Evolutionary conservation across 2,888 invertebrate species (phyloP).

Genomic region (Bursaphelenchus okinawaensis): DNA sequence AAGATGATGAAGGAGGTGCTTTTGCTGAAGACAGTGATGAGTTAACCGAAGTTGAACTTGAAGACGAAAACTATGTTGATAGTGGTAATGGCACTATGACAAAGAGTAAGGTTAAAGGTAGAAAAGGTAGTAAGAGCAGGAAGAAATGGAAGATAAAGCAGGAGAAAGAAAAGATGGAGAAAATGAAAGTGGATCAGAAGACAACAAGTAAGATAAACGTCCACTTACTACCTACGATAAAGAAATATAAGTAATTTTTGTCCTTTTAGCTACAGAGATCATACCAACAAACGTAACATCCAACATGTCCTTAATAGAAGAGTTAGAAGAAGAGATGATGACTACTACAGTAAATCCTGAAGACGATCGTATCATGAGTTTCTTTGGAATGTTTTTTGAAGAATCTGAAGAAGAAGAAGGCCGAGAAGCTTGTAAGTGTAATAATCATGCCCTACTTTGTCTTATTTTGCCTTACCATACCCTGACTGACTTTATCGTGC

Average conservation of each 20-base stretch:
- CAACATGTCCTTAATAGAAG: neutral
- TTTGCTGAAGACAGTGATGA: neutral
- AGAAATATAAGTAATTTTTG: no score
- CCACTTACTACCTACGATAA: no score
- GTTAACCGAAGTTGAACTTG: neutral
- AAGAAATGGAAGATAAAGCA: neutral
- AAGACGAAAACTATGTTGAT: neutral
- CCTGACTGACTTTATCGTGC: neutral
- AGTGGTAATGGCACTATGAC: neutral
- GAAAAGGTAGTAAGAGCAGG: neutral
- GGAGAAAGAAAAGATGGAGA: neutral
- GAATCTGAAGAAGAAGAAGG: conserved; percentile 1
- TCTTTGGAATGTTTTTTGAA: conserved; percentile 4
- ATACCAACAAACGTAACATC: neutral
- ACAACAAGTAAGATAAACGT: neutral
- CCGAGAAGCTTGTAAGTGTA: neutral
- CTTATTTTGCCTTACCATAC: neutral
- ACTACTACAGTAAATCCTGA: conserved; percentile 5
- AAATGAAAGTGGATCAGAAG: neutral
- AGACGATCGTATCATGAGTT: conserved; percentile 16
- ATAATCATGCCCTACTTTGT: neutral
- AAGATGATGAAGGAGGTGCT: neutral
- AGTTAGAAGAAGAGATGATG: neutral
- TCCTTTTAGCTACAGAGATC: no score
- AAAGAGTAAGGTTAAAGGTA: neutral